Percentiles rank a stretch among this genome's conserved stretches.
Conservation (phyloP, 1,140 invertebrate species). For the Copidosoma floridanum region DNA sequence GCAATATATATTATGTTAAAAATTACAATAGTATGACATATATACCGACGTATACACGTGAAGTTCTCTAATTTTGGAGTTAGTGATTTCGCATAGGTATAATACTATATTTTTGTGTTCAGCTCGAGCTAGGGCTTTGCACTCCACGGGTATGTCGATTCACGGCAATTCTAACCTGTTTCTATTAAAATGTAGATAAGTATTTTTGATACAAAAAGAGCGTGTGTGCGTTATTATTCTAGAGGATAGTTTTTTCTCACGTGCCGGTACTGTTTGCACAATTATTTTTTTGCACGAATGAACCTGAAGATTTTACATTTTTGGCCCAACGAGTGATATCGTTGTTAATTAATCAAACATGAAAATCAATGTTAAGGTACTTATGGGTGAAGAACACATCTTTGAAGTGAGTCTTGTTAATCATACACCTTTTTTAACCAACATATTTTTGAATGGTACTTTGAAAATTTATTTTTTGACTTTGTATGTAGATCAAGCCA, state of each 20-base stretch:
- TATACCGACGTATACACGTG: no score
- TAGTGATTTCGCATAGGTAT: background rate
- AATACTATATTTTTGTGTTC: slow-evolving; percentile 5
- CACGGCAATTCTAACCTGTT: slow-evolving; percentile 19
- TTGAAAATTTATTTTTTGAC: no score
- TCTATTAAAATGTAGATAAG: slow-evolving; percentile 16
- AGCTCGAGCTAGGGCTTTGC: no score
- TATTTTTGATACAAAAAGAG: slow-evolving; percentile 4
- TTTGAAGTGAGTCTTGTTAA: slow-evolving; percentile 46
- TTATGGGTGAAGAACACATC: slow-evolving; percentile 45
- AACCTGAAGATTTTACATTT: no score
- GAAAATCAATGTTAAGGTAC: slow-evolving; percentile 47
- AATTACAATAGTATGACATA: no score
- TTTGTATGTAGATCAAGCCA: slow-evolving; percentile 48
- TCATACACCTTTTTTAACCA: background rate
- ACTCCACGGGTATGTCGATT: slow-evolving; percentile 12
- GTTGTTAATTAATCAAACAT: no score
- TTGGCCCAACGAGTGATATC: no score
- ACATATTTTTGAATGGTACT: background rate
- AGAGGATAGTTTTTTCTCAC: no score
- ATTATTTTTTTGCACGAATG: no score
- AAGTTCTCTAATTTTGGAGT: background rate
- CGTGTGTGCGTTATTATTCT: no score
- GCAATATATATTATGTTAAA: no score
- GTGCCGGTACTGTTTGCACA: no score